Evolutionary conservation across 92 coral and sea anemone species (phyloP), one percentile per base, ranked within the genome.

Genomic region (Isaurus tuberculatus): DNA sequence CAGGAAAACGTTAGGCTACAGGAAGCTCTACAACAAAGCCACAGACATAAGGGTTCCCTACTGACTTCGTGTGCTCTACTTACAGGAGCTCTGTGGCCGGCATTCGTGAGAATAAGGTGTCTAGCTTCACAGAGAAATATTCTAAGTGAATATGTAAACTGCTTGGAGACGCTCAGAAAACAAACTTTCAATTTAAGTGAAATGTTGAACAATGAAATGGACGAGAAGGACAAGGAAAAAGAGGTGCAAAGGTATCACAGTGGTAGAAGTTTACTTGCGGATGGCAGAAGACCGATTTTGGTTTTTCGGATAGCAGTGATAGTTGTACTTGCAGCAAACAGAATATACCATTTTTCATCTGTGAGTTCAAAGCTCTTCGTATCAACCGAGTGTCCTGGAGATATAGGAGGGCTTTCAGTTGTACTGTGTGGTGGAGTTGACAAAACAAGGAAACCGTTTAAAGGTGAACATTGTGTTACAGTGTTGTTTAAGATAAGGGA

Each of bases 41-140:
- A 93, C 44, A 84, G 86, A 31, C 88, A 95, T 63, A 95, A 91
- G 70, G 84, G 89, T 0, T 88, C 95, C 23, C 79, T 96, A 16
- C 64, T 94, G 48, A 89, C 94, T 2, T 94, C 94, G 13, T 92
- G 99, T 79, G 94, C 93, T 1, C 87, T 96, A 28, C 95, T 96
- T 11, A 89, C 99, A 26, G 99, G 99, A 2, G 90, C 99, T 63
- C 88, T 96, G 83, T 96, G 99, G 99, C 97, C 99, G 2, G 95
- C 98, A 2, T 94, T 85, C 70, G 84, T 83, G 2, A 90, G 98
- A 67, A 92, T 96, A 73, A 92, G 95, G n/a, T 77, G 91, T 13
- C 89, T 96, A 29, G 31, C 94, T 17, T 90, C 90, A n/a, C 98
- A 96, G 69, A 89, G 98, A 49, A 94, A 93, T 75, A 75, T 91